Conservation (phyloP, 1,140 invertebrate genomes). For the Limonius californicus region DNA sequence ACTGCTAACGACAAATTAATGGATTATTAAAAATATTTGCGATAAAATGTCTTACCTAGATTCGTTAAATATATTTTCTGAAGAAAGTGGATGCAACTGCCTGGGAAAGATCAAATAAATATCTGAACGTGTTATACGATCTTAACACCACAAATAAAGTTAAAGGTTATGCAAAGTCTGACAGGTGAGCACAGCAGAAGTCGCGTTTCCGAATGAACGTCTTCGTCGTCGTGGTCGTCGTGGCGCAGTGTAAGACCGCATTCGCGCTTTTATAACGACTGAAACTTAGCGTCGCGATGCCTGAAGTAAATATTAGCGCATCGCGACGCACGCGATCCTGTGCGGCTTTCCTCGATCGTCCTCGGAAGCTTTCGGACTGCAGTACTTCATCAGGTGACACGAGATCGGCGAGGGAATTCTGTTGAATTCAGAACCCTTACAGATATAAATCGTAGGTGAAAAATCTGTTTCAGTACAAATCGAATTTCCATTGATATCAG, state of each 20-base stretch:
- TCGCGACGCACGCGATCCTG: conserved; percentile 28
- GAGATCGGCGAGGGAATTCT: conserved; percentile 27
- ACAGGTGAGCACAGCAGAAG: too few relatives aligned
- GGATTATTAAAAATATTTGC: too few relatives aligned
- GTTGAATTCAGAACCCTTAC: conserved; percentile 32
- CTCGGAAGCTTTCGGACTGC: conserved; percentile 3
- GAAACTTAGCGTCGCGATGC: conserved; percentile 32
- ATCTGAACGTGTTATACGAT: too few relatives aligned
- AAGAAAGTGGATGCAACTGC: too few relatives aligned
- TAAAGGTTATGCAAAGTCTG: too few relatives aligned
- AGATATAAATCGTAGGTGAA: conserved; percentile 43
- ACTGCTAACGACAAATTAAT: too few relatives aligned
- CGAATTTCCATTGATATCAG: conserved; percentile 44
- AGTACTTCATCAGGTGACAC: conserved; percentile 28
- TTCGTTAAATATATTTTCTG: too few relatives aligned
- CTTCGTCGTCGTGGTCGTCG: too few relatives aligned
- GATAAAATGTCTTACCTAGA: too few relatives aligned
- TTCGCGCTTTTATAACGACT: background rate
- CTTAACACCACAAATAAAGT: too few relatives aligned
- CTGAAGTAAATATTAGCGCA: conserved; percentile 41
- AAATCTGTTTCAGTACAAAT: conserved; percentile 46
- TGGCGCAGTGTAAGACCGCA: background rate
- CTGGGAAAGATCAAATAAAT: too few relatives aligned
- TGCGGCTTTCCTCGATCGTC: conserved; percentile 25
- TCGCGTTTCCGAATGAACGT: too few relatives aligned